These are phyloP conservation scores for Hydra vulgaris DNA, from an alignment of 30 jellyfish, hydroid and myxozoan species.

Conservation along the genomic window DNA sequence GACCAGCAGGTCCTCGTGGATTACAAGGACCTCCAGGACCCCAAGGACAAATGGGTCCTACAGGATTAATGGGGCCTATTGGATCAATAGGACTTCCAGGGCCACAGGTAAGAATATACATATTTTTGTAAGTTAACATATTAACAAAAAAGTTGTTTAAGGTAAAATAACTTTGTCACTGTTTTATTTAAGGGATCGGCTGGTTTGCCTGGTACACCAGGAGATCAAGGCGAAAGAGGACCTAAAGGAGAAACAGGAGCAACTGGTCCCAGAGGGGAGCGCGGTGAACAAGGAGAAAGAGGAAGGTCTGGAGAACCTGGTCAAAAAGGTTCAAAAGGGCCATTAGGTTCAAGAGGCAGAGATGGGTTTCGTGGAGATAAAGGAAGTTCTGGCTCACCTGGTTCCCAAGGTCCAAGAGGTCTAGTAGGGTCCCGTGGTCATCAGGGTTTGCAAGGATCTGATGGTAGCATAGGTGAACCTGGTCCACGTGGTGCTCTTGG, in stretches of 20 bases:
- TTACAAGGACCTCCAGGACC: constrained; percentile 48
- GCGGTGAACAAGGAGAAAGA: constrained; percentile 57
- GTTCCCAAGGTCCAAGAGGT: constrained; percentile 38
- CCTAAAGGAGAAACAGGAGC: constrained; percentile 48
- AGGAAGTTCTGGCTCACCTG: constrained; percentile 52
- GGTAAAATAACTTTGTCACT: too few species aligned
- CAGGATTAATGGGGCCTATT: constrained; percentile 31
- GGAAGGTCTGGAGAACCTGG: constrained; percentile 31
- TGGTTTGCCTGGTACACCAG: constrained; percentile 50
- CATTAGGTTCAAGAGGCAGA: constrained; percentile 45
- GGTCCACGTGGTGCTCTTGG: constrained; percentile 77
- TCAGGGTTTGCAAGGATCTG: constrained; percentile 47
- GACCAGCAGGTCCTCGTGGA: constrained; percentile 43
- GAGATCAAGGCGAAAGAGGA: constrained; percentile 44
- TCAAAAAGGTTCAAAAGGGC: constrained; percentile 49
- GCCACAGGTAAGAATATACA: constrained; percentile 50
- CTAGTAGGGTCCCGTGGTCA: constrained; percentile 40
- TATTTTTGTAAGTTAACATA: not conserved
- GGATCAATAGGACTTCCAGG: constrained; percentile 79
- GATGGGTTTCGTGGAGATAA: constrained; percentile 39
- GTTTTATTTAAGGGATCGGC: constrained; percentile 54
- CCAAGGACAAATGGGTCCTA: constrained; percentile 29
- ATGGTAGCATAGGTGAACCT: constrained; percentile 52
- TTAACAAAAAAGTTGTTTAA: not conserved
- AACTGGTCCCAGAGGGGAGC: constrained; percentile 38